Evolutionary conservation across 2,113 vertebrate species (phyloP), one percentile per base, ranked within the genome.

Genomic region (Tichodroma muraria): DNA sequence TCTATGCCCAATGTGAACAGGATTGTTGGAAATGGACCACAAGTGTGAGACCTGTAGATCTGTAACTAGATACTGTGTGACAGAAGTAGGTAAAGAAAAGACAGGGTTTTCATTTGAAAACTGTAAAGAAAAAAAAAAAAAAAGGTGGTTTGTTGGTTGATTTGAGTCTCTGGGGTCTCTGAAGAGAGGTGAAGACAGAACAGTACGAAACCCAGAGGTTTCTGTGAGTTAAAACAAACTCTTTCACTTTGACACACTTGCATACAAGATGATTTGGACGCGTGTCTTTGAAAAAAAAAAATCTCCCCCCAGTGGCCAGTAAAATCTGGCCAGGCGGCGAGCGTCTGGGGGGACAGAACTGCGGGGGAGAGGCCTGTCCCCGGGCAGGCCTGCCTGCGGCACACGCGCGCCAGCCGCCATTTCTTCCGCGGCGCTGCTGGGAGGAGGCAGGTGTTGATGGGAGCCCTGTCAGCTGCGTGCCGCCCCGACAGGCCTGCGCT

Each of bases 391-490:
- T 24, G 50, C 45, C 85, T 7, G 40, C 42, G 9, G 52, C 75
- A n/a, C 8, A 35, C 31, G 9, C 3, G 3, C 9, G 8, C 30
- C 64, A 10, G 52, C 52, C 80, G 6, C 40, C 9, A 7, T 22
- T 52, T 8, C 71, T 16, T 7, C 3, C 6, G 0, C 6, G 4
- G 22, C 20, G 4, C 13, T 1, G 6, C 69, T 27, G 53, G 50
- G 13, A n/a, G 42, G 49, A 40, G 53, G 63, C 28, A 3, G 24
- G 42, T 47, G 50, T 3, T 1, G 18, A 6, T 12, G 38, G 53
- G 30, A 68, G 47, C 33, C 13, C 28, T 3, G n/a, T 8, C 20
- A 8, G 57, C 84, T 12, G 25, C 4, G 1, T 16, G 60, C 35
- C 18, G 27, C 42, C 53, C 9, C 31, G 3, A 10, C 91, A 25